A percentile compares a stretch with the other conserved stretches of the same genome.
Conservation (phyloP, 1,140 invertebrate species). For the Antheraea pernyi region DNA sequence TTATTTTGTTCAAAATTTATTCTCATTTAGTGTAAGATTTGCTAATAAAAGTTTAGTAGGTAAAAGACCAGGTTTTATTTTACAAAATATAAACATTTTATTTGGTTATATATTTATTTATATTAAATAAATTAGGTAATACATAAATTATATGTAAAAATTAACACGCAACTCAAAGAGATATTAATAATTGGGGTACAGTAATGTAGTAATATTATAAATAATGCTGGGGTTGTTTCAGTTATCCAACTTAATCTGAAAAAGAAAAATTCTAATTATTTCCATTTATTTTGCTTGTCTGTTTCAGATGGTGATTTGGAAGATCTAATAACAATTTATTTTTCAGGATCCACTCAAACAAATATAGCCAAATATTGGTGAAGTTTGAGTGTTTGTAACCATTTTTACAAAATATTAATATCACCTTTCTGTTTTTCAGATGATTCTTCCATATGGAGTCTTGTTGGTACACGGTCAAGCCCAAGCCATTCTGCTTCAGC, state of each 20-base stretch:
- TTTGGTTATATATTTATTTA: constrained; percentile 54
- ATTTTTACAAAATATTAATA: constrained; percentile 57
- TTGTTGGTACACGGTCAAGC: constrained; percentile 78
- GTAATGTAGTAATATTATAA: constrained; percentile 30
- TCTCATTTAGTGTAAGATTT: constrained; percentile 42
- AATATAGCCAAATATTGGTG: constrained; percentile 31
- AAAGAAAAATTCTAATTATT: constrained; percentile 58
- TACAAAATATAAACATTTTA: constrained; percentile 40
- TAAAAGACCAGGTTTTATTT: constrained; percentile 65
- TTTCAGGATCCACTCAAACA: constrained; percentile 68
- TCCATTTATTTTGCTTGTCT: constrained; percentile 66
- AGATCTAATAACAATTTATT: constrained; percentile 61
- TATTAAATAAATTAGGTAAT: constrained; percentile 52
- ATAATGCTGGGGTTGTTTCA: constrained; percentile 31
- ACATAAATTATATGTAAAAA: constrained; percentile 53
- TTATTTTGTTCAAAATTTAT: constrained; percentile 29
- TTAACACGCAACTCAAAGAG: constrained; percentile 15
- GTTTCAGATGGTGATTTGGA: constrained; percentile 70
- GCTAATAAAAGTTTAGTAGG: constrained; percentile 60
- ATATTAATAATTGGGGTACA: constrained; percentile 36
- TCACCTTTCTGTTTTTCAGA: constrained; percentile 79
- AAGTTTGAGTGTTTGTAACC: constrained; percentile 67
- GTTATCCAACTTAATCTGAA: constrained; percentile 62
- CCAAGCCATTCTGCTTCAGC: constrained; percentile 79
- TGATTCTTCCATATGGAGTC: constrained; percentile 76